Evolutionary conservation across 2,113 vertebrate genomes (phyloP).

Genomic region (Ahaetulla prasina): DNA sequence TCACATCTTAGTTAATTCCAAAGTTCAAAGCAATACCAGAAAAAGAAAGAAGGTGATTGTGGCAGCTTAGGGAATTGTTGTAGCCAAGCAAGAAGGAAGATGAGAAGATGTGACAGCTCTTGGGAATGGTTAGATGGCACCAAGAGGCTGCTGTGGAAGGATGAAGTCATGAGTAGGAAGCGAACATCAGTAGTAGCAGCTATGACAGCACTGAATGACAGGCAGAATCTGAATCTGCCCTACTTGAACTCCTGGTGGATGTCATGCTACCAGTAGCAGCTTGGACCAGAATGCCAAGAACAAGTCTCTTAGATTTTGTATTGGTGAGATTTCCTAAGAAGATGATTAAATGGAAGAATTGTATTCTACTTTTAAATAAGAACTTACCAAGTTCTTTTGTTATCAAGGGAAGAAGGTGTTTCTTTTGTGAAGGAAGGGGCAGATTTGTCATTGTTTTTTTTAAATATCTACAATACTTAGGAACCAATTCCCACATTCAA

Average conservation of each 20-base stretch:
- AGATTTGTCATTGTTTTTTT: not conserved
- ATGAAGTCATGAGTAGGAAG: not conserved
- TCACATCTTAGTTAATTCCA: not conserved
- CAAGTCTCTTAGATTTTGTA: not conserved
- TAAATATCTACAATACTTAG: not conserved
- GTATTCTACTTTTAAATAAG: not conserved
- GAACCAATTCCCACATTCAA: not conserved
- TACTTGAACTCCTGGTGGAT: not conserved
- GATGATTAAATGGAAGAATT: not conserved
- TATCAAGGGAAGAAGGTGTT: not conserved
- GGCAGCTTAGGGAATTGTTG: not conserved
- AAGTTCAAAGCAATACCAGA: not conserved
- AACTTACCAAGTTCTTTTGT: not conserved
- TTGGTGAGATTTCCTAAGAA: not conserved
- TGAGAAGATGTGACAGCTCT: not conserved
- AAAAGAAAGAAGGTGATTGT: not conserved
- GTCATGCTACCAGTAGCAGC: not conserved
- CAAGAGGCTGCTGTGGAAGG: not conserved
- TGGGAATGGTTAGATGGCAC: not conserved
- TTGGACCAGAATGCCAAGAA: not conserved
- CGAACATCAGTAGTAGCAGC: not conserved
- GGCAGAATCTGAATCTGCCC: not conserved
- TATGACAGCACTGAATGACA: not conserved
- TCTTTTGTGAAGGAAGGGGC: not conserved
- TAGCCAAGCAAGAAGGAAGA: not conserved